A percentile compares a stretch with the other conserved stretches of the same genome.
Conservation (phyloP, 2,797 vertebrate genomes). For the Coracias cyanogaster region DNA sequence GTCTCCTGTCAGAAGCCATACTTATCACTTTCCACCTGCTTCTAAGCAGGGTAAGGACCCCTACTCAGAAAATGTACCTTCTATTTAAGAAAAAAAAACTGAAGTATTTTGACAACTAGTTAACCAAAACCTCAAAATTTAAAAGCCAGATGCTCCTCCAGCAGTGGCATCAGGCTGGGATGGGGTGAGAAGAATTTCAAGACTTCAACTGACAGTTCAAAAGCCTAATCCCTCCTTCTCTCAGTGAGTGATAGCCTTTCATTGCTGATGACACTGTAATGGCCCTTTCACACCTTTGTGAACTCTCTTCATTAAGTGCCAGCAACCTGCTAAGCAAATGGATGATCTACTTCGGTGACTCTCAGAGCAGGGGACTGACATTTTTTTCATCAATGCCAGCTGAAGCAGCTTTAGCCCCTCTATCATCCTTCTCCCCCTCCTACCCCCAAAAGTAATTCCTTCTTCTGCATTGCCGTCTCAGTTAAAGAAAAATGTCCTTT, state of each 20-base stretch:
- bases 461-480: neutral
- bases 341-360: neutral
- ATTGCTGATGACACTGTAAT: neutral
- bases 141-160: neutral
- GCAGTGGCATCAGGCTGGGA: neutral
- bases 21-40: neutral
- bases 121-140: neutral
- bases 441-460: neutral
- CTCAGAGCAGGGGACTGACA: neutral
- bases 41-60: neutral
- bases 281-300: constrained; percentile 20
- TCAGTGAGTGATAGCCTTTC: neutral
- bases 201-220: neutral
- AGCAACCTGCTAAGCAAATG: constrained; percentile 32
- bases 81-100: neutral
- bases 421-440: neutral
- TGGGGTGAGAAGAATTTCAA: neutral
- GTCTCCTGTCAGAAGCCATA: neutral
- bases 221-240: neutral
- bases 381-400: neutral
- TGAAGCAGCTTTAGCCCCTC: neutral
- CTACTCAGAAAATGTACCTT: neutral
- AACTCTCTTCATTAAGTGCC: constrained; percentile 8
- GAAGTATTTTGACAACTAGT: neutral
- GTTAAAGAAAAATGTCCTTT: neutral